These are phyloP conservation scores for Andrena trimmerana DNA, from an alignment of 2,888 invertebrate species.

Conservation along the genomic window DNA sequence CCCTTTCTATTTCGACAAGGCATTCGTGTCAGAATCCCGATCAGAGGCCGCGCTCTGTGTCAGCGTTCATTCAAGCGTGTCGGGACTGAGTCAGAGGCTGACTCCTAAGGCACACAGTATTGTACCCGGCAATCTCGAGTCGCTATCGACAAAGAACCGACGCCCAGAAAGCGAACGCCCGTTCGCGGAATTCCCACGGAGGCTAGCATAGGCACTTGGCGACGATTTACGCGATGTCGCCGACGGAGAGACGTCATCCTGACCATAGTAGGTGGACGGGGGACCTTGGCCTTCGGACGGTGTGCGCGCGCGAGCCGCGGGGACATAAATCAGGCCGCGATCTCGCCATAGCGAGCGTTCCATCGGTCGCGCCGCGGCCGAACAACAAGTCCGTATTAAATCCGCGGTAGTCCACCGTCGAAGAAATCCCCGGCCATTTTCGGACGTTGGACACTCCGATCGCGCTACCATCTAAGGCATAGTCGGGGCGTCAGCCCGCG, in stretches of 20 bases:
- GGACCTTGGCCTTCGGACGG: constrained; percentile 63
- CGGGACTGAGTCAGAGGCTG: no score
- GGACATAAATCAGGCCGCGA: constrained; percentile 77
- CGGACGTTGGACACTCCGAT: constrained; percentile 74
- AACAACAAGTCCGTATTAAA: constrained; percentile 69
- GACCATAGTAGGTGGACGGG: constrained; percentile 65
- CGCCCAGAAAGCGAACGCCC: neutral
- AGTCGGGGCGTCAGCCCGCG: constrained; percentile 75
- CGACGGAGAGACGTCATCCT: constrained; percentile 46
- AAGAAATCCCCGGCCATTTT: constrained; percentile 81
- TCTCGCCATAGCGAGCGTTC: constrained; percentile 78
- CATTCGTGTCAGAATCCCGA: no score
- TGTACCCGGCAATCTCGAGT: no score
- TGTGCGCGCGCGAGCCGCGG: constrained; percentile 36
- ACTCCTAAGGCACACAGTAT: no score
- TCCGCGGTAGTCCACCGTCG: constrained; percentile 65
- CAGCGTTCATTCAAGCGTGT: no score
- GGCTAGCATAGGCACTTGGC: constrained; percentile 22
- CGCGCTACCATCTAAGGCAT: constrained; percentile 77
- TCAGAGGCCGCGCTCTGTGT: no score
- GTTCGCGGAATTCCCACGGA: constrained; percentile 47
- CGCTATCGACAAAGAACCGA: no score
- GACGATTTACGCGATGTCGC: constrained; percentile 55
- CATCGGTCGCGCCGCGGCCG: constrained; percentile 47
- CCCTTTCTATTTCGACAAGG: no score